phyloP scores from a whole-genome alignment of 1,140 invertebrate species.

The Drosophila nikananu region DNA sequence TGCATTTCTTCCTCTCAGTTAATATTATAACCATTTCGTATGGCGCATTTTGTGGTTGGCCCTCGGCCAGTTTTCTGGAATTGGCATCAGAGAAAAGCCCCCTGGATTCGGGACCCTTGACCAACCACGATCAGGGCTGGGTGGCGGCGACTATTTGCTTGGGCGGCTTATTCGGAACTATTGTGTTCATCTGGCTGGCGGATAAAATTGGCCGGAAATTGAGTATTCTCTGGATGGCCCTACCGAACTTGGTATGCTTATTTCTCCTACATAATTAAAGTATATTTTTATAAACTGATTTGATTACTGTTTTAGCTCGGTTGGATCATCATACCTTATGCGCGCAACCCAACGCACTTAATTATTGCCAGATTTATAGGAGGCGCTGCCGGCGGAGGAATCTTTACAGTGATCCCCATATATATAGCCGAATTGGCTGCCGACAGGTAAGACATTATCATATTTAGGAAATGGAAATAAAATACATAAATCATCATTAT shows the following conservation, averaged over 20 bases:
- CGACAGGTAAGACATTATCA: conserved; percentile 55
- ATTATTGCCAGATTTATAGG: conserved; percentile 85
- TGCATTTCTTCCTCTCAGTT: conserved; percentile 26
- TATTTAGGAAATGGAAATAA: not conserved
- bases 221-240: conserved; percentile 59
- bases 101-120: conserved; percentile 65
- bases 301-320: conserved; percentile 41
- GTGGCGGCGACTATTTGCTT: conserved; percentile 86
- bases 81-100: conserved; percentile 80
- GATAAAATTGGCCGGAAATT: conserved; percentile 84
- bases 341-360: conserved; percentile 74
- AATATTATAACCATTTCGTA: conserved; percentile 70
- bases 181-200: conserved; percentile 86
- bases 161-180: conserved; percentile 86
- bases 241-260: conserved; percentile 68
- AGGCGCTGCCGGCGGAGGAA: conserved; percentile 85
- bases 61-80: conserved; percentile 86
- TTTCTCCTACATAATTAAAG: not conserved
- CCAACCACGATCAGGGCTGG: conserved; percentile 86
- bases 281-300: not conserved
- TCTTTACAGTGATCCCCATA: conserved; percentile 85
- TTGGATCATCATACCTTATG: conserved; percentile 84
- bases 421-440: conserved; percentile 86
- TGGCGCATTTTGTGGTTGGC: conserved; percentile 85
- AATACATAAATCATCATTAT: not conserved